Base-by-base conservation (phyloP, 1,140 invertebrate species). In the Gonioctena quinquepunctata region DNA sequence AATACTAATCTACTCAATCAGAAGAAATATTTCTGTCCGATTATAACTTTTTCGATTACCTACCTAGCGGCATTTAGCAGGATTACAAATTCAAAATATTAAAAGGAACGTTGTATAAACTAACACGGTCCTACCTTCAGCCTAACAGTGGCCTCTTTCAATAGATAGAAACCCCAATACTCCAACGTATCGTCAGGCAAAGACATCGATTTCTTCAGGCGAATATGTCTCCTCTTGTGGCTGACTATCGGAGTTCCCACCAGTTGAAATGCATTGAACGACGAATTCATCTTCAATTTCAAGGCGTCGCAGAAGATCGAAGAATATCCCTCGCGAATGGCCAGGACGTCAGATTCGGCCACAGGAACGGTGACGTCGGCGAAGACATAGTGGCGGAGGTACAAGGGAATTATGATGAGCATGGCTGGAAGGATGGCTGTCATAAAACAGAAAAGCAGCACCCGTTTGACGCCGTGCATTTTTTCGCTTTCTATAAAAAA, bases 151-250 rank as follows among this genome's bases (percentile, higher is more conserved):
- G 78, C 73, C 16, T 92, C 93, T 81, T 89, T 88, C 21, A 93
- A 86, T 13, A 96, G 81, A 84, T 92, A 95, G 85, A 95, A 96
- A 21, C 93, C 93, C 93, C 93, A 95, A 83, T 95, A 95, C 81
- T 95, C 93, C 28, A 95, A 84, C 21, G 92, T 93, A 77, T 95
- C 93, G 83, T 95, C 93, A 1, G 92, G 92, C 71, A 95, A 82
- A 7, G 83, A 88, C 90, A 95, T 93, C 50, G 92, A 92, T 79
- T 94, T 94, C 77, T 90, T 91, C 76, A 95, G 84, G 70, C 89
- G 85, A 42, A 94, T 90, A 78, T 92, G 91, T 83, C 93, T 93
- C 33, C 87, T 88, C 70, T 88, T 89, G 5, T 87, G 85, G 19
- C 90, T 90, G 26, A 91, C 84, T 84, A 89, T 86, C 16, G 93